These are phyloP conservation scores for Acanthisitta chloris DNA, from an alignment of 2,113 vertebrate genomes.

Conservation along the genomic window DNA sequence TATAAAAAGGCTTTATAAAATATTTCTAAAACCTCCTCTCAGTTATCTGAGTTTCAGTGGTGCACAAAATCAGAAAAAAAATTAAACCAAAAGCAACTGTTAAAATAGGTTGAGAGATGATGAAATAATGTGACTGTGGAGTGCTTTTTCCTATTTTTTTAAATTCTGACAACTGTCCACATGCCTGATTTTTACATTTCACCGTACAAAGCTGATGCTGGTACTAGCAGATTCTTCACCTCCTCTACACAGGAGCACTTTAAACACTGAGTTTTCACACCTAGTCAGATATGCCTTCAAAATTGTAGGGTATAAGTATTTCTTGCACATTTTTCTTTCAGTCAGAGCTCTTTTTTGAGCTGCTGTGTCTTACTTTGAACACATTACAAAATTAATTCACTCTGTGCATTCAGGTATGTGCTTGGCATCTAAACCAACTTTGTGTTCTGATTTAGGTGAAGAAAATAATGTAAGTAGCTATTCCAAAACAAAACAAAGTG, in stretches of 20 bases:
- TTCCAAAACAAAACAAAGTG: accelerated
- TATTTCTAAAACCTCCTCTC: not conserved
- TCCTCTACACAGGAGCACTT: not conserved
- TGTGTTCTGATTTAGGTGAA: not conserved
- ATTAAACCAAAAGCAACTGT: not conserved
- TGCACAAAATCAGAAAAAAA: not conserved
- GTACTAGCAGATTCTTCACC: not conserved
- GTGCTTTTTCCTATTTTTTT: not conserved
- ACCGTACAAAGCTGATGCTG: not conserved
- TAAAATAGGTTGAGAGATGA: not conserved
- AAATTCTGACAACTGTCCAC: not conserved
- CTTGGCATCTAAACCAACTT: not conserved
- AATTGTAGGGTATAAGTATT: not conserved
- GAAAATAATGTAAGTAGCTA: not conserved
- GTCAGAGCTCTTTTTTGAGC: not conserved
- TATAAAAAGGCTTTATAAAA: too few species aligned
- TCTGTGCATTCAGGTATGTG: not conserved
- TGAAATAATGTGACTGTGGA: not conserved
- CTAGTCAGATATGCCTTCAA: not conserved
- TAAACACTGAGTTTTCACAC: not conserved
- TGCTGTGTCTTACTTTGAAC: not conserved
- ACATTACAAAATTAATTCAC: not conserved
- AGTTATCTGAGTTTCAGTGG: not conserved
- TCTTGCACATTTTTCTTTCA: not conserved
- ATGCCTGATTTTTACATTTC: not conserved